Percentiles rank a stretch among this genome's conserved stretches.
phyloP scores from a whole-genome alignment of 64 coral and sea anemone genomes.

The Dendrophyllia cribrosa region DNA sequence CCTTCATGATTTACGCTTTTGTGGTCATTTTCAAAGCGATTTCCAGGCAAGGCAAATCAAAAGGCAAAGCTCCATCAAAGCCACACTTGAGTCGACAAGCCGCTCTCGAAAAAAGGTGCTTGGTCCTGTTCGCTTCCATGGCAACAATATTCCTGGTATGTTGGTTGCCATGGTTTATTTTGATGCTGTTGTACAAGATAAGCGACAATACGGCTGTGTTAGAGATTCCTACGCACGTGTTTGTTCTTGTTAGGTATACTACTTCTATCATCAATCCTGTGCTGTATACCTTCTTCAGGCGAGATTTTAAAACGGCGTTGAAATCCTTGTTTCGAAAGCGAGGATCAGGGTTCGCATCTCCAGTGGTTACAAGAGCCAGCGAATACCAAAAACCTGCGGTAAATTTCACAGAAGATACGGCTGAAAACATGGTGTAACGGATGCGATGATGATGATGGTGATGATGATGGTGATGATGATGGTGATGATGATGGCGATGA shows the following conservation, averaged over 20 bases:
- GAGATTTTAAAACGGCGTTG: slow-evolving; percentile 58
- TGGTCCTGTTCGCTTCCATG: slow-evolving; percentile 9
- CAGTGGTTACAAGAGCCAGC: neutral
- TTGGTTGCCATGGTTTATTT: slow-evolving; percentile 42
- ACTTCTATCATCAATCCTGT: slow-evolving; percentile 70
- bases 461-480: neutral
- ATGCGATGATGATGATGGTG: no score
- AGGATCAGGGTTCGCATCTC: neutral
- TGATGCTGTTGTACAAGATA: slow-evolving; percentile 22
- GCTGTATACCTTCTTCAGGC: slow-evolving; percentile 72
- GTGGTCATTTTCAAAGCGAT: neutral
- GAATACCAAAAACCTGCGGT: neutral
- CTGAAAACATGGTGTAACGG: neutral
- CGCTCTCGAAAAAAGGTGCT: slow-evolving; percentile 8
- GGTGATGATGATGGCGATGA: neutral
- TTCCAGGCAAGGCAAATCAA: neutral
- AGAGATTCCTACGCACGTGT: slow-evolving; percentile 1
- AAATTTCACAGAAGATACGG: neutral
- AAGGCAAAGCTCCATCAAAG: no score
- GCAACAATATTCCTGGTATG: slow-evolving; percentile 4
- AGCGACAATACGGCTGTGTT: neutral
- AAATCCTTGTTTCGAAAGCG: neutral
- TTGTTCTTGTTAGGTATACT: slow-evolving; percentile 41
- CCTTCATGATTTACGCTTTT: slow-evolving; percentile 34
- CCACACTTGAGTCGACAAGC: neutral